A percentile compares a stretch with the other conserved stretches of the same genome.
Evolutionary conservation across 2,113 vertebrate species (phyloP).

Genomic region (Rhinopomastus cyanomelas): DNA sequence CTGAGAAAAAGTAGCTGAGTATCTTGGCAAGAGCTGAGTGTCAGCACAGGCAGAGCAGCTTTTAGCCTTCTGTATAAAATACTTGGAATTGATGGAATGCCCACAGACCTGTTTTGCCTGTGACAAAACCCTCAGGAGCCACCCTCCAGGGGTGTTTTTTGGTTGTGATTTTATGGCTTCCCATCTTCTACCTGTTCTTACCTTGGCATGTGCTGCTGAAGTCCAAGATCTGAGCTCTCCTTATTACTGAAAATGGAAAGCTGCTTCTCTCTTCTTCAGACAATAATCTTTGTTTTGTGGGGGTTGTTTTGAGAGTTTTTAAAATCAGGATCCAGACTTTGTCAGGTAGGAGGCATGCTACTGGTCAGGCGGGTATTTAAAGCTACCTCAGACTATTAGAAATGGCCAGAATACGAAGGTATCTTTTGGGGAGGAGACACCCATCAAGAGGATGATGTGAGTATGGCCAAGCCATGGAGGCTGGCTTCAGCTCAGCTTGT

Average conservation of each 20-base stretch:
- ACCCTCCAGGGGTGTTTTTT: neutral
- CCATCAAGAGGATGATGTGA: neutral
- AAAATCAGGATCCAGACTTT: neutral
- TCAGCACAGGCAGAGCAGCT: neutral
- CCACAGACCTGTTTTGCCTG: neutral
- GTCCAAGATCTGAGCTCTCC: neutral
- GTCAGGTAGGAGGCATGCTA: neutral
- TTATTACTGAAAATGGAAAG: neutral
- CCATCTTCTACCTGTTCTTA: neutral
- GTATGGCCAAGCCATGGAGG: neutral
- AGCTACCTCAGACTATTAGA: neutral
- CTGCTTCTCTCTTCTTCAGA: neutral
- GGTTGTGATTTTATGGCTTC: neutral
- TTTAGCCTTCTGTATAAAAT: neutral
- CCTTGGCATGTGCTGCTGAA: neutral
- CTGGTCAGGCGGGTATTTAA: neutral
- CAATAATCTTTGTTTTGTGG: neutral
- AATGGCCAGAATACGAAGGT: neutral
- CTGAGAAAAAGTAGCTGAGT: neutral
- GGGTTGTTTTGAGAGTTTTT: neutral
- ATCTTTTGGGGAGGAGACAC: neutral
- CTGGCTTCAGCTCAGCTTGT: neutral
- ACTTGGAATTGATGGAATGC: neutral
- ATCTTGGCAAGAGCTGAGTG: neutral
- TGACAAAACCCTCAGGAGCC: neutral